phyloP scores from a whole-genome alignment of 2,888 invertebrate genomes.

The Tineola bisselliella region DNA sequence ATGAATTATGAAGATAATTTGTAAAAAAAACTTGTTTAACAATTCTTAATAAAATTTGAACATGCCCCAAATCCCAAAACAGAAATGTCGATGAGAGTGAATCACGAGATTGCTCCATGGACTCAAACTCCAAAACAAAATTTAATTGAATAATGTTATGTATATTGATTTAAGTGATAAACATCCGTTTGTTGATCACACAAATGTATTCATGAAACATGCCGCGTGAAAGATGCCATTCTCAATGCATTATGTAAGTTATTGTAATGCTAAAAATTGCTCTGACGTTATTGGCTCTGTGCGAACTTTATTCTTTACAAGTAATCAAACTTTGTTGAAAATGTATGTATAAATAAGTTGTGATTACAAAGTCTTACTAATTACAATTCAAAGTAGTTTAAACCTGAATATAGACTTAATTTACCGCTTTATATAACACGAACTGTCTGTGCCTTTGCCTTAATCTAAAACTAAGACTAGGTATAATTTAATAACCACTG shows the following conservation, averaged over 20 bases:
- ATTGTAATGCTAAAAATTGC: neutral
- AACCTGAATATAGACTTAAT: too few species aligned
- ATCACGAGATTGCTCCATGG: constrained; percentile 37
- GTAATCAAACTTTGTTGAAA: too few species aligned
- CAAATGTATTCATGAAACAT: neutral
- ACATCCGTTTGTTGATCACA: neutral
- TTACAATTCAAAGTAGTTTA: too few species aligned
- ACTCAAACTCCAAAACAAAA: constrained; percentile 26
- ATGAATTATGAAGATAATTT: too few species aligned
- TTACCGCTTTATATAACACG: too few species aligned
- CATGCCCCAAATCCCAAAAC: constrained; percentile 37
- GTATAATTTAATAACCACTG: neutral
- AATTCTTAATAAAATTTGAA: constrained; percentile 31
- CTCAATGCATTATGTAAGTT: neutral
- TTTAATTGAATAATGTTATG: constrained; percentile 35
- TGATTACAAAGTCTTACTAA: too few species aligned
- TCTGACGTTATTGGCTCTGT: neutral
- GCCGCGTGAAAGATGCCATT: neutral
- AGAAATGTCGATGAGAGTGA: constrained; percentile 36
- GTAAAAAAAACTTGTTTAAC: neutral
- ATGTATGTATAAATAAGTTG: too few species aligned
- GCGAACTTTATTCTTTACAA: neutral
- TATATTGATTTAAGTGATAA: constrained; percentile 32
- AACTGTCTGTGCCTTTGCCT: neutral
- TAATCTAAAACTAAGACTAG: neutral